A percentile compares a stretch with the other conserved stretches of the same genome.
These are phyloP conservation scores for Merluccius polli DNA, from an alignment of 2,797 vertebrate genomes.

Conservation along the genomic window DNA sequence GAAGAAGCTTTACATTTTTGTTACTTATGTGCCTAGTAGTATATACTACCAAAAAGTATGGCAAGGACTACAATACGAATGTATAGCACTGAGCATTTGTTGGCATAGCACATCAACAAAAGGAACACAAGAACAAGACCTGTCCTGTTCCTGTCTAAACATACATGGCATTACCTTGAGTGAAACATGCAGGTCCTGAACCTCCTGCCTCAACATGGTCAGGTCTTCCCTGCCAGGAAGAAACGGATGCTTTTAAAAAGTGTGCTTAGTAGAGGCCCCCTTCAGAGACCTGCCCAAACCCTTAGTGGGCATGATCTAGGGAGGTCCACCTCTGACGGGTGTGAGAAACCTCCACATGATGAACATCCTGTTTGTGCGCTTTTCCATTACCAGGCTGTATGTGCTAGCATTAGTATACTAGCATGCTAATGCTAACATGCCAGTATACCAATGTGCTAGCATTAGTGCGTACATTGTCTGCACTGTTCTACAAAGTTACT, in stretches of 20 bases:
- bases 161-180: slow-evolving; percentile 79
- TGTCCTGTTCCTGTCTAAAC: not conserved
- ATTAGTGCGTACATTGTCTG: no score
- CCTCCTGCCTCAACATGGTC: slow-evolving; percentile 87
- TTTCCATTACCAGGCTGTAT: no score
- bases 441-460: no score
- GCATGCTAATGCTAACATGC: no score
- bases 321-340: not conserved
- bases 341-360: not conserved
- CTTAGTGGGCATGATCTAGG: not conserved
- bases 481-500: no score
- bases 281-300: not conserved
- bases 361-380: not conserved
- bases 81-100: no score
- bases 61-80: no score
- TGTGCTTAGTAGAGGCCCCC: not conserved
- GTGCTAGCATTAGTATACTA: no score
- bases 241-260: not conserved
- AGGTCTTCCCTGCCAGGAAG: slow-evolving; percentile 79
- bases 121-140: not conserved
- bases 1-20: not conserved
- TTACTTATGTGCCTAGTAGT: not conserved
- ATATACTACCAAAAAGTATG: not conserved
- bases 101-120: not conserved
- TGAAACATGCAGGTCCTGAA: slow-evolving; percentile 91